phyloP scores from a whole-genome alignment of 2,888 invertebrate genomes.

The Melanchra persicariae region DNA sequence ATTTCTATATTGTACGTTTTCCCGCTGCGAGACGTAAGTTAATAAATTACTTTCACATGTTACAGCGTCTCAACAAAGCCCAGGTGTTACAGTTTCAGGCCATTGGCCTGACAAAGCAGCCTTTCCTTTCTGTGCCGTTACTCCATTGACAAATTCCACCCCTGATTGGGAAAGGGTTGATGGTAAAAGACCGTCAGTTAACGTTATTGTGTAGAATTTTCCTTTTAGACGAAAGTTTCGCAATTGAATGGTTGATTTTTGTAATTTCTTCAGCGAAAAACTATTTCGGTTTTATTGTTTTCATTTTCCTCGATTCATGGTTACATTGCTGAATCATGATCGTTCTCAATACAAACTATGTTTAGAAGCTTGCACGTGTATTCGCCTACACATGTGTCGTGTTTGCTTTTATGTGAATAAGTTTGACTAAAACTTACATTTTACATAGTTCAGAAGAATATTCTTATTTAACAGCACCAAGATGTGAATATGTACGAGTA shows the following conservation, averaged over 20 bases:
- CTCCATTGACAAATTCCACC: constrained; percentile 65
- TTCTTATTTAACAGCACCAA: background rate
- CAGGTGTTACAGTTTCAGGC: constrained; percentile 80
- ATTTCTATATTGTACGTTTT: constrained; percentile 68
- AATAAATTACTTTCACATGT: constrained; percentile 79
- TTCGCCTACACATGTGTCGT: constrained; percentile 20
- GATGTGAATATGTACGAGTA: background rate
- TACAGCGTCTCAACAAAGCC: constrained; percentile 71
- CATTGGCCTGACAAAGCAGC: constrained; percentile 79
- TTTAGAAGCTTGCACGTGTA: constrained; percentile 30
- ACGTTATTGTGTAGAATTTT: constrained; percentile 66
- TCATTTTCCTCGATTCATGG: constrained; percentile 3
- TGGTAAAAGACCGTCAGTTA: constrained; percentile 55
- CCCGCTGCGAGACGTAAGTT: constrained; percentile 67
- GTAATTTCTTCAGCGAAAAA: background rate
- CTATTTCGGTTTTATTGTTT: background rate
- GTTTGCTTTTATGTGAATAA: constrained; percentile 5
- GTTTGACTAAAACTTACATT: background rate
- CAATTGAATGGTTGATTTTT: background rate
- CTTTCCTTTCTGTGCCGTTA: constrained; percentile 47
- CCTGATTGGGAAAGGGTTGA: constrained; percentile 68
- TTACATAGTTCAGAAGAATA: background rate
- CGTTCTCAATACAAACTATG: constrained; percentile 1
- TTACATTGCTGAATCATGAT: background rate
- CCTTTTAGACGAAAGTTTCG: constrained; percentile 23